phyloP scores from a whole-genome alignment of 2,888 invertebrate genomes.

The Synanthedon tipuliformis region DNA sequence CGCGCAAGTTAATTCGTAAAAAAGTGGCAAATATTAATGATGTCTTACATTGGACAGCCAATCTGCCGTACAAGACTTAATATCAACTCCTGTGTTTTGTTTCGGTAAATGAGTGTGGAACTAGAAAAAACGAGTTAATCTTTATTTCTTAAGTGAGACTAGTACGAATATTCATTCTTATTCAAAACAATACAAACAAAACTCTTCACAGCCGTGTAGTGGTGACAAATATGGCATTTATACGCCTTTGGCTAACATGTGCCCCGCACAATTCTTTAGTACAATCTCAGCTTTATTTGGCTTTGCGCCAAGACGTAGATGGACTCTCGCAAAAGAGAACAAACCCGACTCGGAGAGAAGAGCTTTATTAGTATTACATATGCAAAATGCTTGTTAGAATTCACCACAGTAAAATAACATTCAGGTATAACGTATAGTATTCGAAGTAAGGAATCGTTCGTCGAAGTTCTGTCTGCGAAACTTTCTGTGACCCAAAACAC shows the following conservation, averaged over 20 bases:
- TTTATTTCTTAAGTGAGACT: not conserved
- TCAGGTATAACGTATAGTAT: too few species aligned
- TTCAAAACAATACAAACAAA: not conserved
- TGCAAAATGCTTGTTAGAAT: not conserved
- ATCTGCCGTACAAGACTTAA: too few species aligned
- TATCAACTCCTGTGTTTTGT: too few species aligned
- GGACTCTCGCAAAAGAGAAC: not conserved
- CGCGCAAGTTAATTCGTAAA: too few species aligned
- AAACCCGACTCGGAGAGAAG: not conserved
- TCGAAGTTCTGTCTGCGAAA: too few species aligned
- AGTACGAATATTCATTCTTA: slow-evolving; percentile 2
- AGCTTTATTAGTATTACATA: not conserved
- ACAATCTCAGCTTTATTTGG: not conserved
- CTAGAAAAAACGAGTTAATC: too few species aligned
- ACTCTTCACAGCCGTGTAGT: not conserved
- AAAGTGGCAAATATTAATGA: too few species aligned
- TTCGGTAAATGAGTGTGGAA: too few species aligned
- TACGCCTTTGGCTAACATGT: not conserved
- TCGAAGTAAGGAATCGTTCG: too few species aligned
- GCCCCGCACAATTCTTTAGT: not conserved
- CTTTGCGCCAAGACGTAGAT: not conserved
- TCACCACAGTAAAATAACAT: too few species aligned
- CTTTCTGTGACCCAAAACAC: too few species aligned
- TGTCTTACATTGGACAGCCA: too few species aligned
- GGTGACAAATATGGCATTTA: not conserved